Base-by-base conservation (phyloP, 2,888 invertebrate species). In the Phymatocera aterrima region DNA sequence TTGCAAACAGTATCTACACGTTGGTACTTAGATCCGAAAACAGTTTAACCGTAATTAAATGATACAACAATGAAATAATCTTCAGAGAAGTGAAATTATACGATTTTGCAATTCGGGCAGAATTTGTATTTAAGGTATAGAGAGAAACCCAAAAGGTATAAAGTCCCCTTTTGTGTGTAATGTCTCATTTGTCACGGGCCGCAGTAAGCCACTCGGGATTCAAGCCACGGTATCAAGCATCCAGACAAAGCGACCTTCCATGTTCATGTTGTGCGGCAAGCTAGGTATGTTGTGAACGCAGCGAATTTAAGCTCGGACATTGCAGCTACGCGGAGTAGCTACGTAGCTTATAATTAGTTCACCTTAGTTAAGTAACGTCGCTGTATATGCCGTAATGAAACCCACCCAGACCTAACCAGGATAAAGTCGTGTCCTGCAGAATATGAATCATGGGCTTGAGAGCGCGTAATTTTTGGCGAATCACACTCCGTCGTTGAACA, bases 271-370 rank as follows among this genome's bases (percentile, higher is more conserved):
- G n/a, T n/a, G n/a, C n/a, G n/a, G n/a, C n/a, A n/a, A 57, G 28
- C 24, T 21, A 24, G 21, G 54, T 54, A 6, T 24, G 21, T 10
- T 10, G 57, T 3, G 28, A 28, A 57, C 21, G 15, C 57, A 57
- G 57, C 57, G 15, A 51, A 51, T 51, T 51, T 51, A 51, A 51
- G 28, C 57, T 57, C 28, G 57, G 57, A 51, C 51, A 51, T 12
- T 12, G 57, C 57, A 10, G 24, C 24, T 28, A 21, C 21, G 15
- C 57, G 15, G 28, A n/a, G n/a, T n/a, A n/a, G n/a, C n/a, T n/a
- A n/a, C n/a, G n/a, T 64, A 64, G 61, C 61, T 64, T 37, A 64
- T 37, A 37, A 64, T 64, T 64, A 64, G 18, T 64, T 64, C 34
- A 64, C 34, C 15, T 37, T 21, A 37, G 61, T 18, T 37, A 37